phyloP scores from a whole-genome alignment of 2,888 invertebrate species.

The Euplexia lucipara region DNA sequence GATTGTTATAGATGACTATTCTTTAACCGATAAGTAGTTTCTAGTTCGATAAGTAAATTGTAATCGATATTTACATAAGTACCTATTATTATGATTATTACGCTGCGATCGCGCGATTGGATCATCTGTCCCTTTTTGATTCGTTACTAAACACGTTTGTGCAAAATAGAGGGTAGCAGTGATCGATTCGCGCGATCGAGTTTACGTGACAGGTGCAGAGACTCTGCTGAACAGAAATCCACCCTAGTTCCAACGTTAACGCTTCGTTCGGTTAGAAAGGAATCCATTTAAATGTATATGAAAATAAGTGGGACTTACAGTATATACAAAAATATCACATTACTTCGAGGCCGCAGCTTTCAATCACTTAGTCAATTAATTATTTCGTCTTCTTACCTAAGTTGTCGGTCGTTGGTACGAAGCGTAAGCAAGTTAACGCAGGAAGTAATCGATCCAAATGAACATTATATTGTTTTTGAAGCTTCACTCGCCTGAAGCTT shows the following conservation, averaged over 20 bases:
- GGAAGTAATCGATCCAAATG: slow-evolving; percentile 74
- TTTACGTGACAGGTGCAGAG: slow-evolving; percentile 67
- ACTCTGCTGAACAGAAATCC: slow-evolving; percentile 75
- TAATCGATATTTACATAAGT: slow-evolving; percentile 88
- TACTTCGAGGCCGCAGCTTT: slow-evolving; percentile 91
- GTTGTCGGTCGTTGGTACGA: slow-evolving; percentile 82
- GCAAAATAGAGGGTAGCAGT: slow-evolving; percentile 49
- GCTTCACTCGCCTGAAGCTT: slow-evolving; percentile 63
- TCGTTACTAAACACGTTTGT: slow-evolving; percentile 49
- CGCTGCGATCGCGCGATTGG: slow-evolving; percentile 57
- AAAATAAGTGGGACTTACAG: slow-evolving; percentile 91
- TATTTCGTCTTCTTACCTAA: slow-evolving; percentile 88
- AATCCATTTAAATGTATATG: slow-evolving; percentile 90
- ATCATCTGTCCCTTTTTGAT: slow-evolving; percentile 55
- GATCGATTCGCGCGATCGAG: slow-evolving; percentile 67
- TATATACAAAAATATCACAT: slow-evolving; percentile 91
- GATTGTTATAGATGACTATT: slow-evolving; percentile 86
- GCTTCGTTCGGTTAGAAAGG: slow-evolving; percentile 86
- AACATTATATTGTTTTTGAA: slow-evolving; percentile 50
- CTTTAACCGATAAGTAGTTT: slow-evolving; percentile 77
- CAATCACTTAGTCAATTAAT: slow-evolving; percentile 88
- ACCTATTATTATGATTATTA: slow-evolving; percentile 78
- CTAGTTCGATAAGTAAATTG: slow-evolving; percentile 80
- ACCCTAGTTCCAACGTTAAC: slow-evolving; percentile 81
- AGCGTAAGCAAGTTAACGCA: slow-evolving; percentile 85